Evolutionary conservation across 2,888 invertebrate genomes (phyloP), one percentile per base, ranked within the genome.

Genomic region (Eupithecia pulchellata): DNA sequence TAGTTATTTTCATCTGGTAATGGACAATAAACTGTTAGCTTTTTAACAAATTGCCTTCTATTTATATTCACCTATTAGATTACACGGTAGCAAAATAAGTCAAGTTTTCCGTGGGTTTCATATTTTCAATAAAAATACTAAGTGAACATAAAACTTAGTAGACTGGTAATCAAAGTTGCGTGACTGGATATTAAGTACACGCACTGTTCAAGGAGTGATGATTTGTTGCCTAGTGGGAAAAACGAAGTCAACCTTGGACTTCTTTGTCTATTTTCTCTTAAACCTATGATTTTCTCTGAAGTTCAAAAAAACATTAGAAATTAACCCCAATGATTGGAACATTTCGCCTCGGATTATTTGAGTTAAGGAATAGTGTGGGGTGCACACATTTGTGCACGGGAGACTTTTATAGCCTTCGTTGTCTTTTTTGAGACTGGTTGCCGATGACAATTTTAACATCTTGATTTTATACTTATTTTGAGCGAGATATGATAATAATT

Each of bases 101-200:
- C 6, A 30, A 58, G 2, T 36, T 36, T n/a, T 25, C 30, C 27
- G 30, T n/a, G 64, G 36, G 52, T 60, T 64, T 4, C 61, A 64
- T 68, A 64, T 65, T 65, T 69, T 32, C 25, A 65, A 69, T 69
- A 52, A 65, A 42, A 61, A 32, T 30, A n/a, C 30, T n/a, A 8
- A 11, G 9, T 36, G 60, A 61, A 36, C 61, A 63, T 66, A 34
- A 60, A 69, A 66, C 52, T 25, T 34, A 39, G 17, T 29, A 60
- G 32, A 58, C n/a, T 27, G 14, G 60, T 42, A 30, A 60, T 58
- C 29, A 64, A 55, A 52, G 36, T 64, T 67, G 71, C 71, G 71
- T 67, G 71, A 60, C 64, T 20, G 61, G 17, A 34, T 34, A 32
- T n/a, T 42, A 66, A 32, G 27, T 30, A 27, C n/a, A 30, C 60